These are phyloP conservation scores for Eleginops maclovinus DNA, from an alignment of 2,113 vertebrate genomes.

Conservation along the genomic window DNA sequence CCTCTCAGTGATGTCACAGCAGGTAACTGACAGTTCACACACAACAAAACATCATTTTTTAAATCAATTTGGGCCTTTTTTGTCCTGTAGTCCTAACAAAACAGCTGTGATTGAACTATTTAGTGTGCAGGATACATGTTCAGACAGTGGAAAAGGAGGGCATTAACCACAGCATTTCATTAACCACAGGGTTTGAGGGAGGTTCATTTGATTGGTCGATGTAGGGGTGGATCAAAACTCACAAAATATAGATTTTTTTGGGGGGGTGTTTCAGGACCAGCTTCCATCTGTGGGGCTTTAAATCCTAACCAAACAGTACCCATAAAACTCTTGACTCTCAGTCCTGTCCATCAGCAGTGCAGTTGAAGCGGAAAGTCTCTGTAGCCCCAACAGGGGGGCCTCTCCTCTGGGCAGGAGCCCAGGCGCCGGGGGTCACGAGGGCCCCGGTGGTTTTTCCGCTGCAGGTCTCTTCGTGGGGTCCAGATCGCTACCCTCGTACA, in stretches of 20 bases:
- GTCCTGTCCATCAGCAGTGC: neutral
- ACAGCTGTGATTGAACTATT: no score
- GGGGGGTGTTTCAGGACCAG: no score
- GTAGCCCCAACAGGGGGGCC: neutral
- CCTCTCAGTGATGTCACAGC: no score
- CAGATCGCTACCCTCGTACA: constrained; percentile 63
- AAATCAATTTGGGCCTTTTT: no score
- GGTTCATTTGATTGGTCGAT: neutral
- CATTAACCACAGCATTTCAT: neutral
- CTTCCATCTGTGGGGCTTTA: neutral
- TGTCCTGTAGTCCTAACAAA: no score
- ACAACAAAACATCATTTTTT: no score
- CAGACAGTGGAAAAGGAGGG: no score
- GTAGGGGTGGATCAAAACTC: neutral
- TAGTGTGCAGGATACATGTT: no score
- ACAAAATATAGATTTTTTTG: no score
- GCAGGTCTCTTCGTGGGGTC: constrained; percentile 54
- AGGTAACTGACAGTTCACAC: no score
- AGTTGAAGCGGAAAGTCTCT: neutral
- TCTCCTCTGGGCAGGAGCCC: neutral
- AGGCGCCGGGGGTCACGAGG: constrained; percentile 24
- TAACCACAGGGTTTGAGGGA: no score
- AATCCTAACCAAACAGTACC: neutral
- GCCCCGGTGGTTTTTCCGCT: constrained; percentile 12
- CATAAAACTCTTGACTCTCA: neutral